These are phyloP conservation scores for Buceros bicornis DNA, from an alignment of 2,797 vertebrate species.

Conservation along the genomic window DNA sequence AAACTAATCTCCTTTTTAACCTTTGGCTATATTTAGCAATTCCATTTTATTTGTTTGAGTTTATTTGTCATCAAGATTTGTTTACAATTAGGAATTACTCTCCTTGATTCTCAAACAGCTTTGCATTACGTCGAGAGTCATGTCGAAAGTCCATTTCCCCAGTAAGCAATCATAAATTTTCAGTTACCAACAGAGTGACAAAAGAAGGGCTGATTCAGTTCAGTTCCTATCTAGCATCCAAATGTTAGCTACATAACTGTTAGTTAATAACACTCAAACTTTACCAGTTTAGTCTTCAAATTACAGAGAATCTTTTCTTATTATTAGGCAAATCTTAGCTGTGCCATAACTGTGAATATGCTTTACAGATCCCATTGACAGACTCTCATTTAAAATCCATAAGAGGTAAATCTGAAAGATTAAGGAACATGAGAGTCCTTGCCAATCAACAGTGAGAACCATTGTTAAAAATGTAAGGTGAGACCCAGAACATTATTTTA, in stretches of 20 bases:
- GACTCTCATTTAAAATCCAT: background rate
- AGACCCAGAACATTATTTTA: background rate
- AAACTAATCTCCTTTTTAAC: background rate
- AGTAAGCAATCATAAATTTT: background rate
- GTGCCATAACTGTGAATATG: background rate
- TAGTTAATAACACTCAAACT: background rate
- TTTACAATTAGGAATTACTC: background rate
- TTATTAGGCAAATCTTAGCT: background rate
- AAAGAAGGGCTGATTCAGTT: background rate
- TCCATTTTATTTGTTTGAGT: background rate
- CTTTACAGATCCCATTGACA: background rate
- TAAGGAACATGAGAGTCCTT: background rate
- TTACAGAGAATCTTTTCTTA: background rate
- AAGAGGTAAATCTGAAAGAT: background rate
- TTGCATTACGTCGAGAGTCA: background rate
- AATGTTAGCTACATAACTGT: background rate
- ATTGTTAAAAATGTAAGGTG: background rate
- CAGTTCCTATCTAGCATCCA: background rate
- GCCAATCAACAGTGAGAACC: background rate
- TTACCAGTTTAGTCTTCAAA: background rate
- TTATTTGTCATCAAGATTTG: background rate
- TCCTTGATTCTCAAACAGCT: background rate
- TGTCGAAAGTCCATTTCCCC: background rate
- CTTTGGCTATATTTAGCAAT: background rate
- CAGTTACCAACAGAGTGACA: background rate